These are phyloP conservation scores for Pharmacophagus antenor DNA, from an alignment of 2,888 invertebrate species.

Conservation along the genomic window DNA sequence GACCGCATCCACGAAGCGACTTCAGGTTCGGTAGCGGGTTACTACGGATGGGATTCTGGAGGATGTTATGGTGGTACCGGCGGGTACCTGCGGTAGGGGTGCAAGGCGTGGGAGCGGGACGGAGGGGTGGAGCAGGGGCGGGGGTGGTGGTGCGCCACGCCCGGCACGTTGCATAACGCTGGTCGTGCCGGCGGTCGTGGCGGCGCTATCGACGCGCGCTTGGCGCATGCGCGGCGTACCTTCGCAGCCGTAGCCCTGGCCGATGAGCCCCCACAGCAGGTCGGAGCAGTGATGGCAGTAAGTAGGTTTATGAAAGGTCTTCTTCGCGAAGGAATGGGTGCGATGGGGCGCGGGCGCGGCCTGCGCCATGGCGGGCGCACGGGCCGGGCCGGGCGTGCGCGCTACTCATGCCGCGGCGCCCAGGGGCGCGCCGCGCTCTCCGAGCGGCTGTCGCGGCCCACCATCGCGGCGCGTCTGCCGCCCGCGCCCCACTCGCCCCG, in stretches of 20 bases:
- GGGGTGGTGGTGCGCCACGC: conserved; percentile 52
- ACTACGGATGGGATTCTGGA: conserved; percentile 6
- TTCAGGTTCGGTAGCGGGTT: not conserved
- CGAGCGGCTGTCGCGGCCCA: conserved; percentile 82
- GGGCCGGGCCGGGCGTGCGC: conserved; percentile 78
- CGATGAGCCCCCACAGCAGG: conserved; percentile 99
- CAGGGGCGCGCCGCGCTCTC: conserved; percentile 80
- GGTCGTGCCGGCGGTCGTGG: conserved; percentile 61
- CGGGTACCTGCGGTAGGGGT: too few species aligned
- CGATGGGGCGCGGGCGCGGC: conserved; percentile 83
- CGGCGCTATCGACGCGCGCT: conserved; percentile 69
- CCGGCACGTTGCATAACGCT: conserved; percentile 72
- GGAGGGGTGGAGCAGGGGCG: conserved; percentile 34
- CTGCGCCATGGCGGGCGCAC: conserved; percentile 80
- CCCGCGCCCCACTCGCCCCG: conserved; percentile 46
- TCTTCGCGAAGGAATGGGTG: conserved; percentile 98
- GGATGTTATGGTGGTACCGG: conserved; percentile 12
- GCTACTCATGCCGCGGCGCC: conserved; percentile 81
- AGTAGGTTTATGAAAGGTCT: conserved; percentile 99
- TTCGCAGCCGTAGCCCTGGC: conserved; percentile 99
- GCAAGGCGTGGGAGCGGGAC: conserved; percentile 34
- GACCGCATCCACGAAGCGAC: not conserved
- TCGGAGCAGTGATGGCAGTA: conserved; percentile 99
- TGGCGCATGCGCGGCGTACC: conserved; percentile 86
- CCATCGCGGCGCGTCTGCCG: conserved; percentile 80